Conservation (phyloP, 2,797 vertebrate genomes). For the Meriones psammophilus region DNA sequence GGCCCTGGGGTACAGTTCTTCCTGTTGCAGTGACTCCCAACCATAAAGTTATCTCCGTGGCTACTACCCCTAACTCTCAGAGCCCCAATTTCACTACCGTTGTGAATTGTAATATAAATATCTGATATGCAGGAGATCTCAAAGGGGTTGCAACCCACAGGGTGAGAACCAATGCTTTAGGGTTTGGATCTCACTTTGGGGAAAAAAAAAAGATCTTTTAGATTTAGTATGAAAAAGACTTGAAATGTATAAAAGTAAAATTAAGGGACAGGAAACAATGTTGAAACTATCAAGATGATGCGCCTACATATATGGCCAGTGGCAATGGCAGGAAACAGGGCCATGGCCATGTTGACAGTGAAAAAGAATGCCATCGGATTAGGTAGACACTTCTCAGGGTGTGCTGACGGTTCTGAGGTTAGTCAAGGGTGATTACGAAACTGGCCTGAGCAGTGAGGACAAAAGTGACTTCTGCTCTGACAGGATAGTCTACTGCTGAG, state of each 20-base stretch:
- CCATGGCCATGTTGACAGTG: neutral
- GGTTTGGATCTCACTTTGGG: neutral
- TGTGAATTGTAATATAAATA: neutral
- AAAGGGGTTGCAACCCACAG: neutral
- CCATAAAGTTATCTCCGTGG: neutral
- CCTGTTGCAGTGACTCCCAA: neutral
- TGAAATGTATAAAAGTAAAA: neutral
- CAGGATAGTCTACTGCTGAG: neutral
- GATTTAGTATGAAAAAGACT: slow-evolving; percentile 42
- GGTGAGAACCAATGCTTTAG: neutral
- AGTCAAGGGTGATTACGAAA: neutral
- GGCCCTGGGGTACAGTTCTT: neutral
- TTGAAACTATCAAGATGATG: neutral
- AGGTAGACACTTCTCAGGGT: neutral
- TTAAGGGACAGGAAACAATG: neutral
- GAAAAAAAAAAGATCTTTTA: neutral
- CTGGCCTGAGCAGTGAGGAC: neutral
- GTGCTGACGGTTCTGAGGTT: neutral
- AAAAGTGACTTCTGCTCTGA: neutral
- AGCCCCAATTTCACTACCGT: neutral
- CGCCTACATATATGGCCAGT: neutral
- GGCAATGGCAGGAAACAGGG: neutral
- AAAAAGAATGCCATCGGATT: neutral
- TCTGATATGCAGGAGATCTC: neutral
- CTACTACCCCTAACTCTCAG: neutral